phyloP scores from a whole-genome alignment of 2,113 vertebrate genomes.

The Lepus americanus region DNA sequence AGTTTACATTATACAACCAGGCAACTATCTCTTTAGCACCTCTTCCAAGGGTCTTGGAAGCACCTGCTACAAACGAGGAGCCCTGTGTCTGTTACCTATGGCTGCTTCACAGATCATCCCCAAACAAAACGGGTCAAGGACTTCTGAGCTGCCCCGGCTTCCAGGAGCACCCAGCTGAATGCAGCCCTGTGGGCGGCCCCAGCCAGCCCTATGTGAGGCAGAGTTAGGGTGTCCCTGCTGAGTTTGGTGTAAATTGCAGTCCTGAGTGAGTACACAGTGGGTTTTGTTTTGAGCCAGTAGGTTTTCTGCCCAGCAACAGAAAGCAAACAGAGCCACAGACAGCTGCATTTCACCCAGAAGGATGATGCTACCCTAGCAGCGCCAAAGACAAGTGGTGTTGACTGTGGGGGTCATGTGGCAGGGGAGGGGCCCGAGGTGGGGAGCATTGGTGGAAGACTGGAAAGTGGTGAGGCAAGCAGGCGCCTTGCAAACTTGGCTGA shows the following conservation, averaged over 20 bases:
- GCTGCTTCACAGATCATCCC: not conserved
- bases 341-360: not conserved
- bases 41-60: not conserved
- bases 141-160: not conserved
- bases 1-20: not conserved
- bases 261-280: not conserved
- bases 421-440: not conserved
- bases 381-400: not conserved
- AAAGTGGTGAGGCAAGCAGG: not conserved
- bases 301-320: not conserved
- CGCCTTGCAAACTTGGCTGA: not conserved
- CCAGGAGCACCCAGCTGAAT: not conserved
- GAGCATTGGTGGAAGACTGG: not conserved
- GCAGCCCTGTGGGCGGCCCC: too few species aligned
- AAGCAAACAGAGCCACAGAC: not conserved
- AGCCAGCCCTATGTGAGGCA: accelerated
- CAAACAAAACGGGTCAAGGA: not conserved
- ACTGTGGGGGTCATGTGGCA: not conserved
- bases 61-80: not conserved
- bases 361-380: not conserved
- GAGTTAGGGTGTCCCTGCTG: not conserved
- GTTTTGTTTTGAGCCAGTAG: not conserved
- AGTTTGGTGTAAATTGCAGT: not conserved
- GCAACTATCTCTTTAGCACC: not conserved
- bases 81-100: not conserved